phyloP scores from a whole-genome alignment of 2,888 invertebrate genomes.

The Gymnocheta viridis region DNA sequence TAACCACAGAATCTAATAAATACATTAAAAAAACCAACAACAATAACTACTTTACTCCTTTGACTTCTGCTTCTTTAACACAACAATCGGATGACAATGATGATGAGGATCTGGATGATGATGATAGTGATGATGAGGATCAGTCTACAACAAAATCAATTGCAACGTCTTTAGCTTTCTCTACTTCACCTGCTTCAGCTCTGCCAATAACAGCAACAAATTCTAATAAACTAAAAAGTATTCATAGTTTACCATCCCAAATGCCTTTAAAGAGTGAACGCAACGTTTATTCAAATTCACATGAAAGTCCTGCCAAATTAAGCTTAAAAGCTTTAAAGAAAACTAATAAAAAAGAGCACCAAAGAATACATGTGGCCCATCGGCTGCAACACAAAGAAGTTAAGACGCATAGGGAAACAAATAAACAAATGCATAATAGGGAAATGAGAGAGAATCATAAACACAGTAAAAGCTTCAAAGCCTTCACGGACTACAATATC shows the following conservation, averaged over 20 bases:
- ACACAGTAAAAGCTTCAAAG: conserved; percentile 59
- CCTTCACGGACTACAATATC: neutral
- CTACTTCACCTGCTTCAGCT: conserved; percentile 6
- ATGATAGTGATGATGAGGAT: neutral
- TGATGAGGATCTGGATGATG: neutral
- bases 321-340: conserved; percentile 67
- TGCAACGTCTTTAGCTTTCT: conserved; percentile 23
- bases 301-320: conserved; percentile 71
- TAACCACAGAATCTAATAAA: conserved; percentile 46
- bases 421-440: conserved; percentile 25
- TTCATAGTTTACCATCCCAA: conserved; percentile 71
- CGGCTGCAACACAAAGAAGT: conserved; percentile 72
- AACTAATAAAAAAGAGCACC: conserved; percentile 64
- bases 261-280: conserved; percentile 71
- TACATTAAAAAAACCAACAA: conserved; percentile 21
- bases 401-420: conserved; percentile 64
- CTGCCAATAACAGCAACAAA: neutral
- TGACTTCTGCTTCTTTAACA: conserved; percentile 48
- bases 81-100: neutral
- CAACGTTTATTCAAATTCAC: conserved; percentile 63
- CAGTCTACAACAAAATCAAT: conserved; percentile 26
- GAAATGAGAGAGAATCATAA: conserved; percentile 21
- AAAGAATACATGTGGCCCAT: conserved; percentile 72
- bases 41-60: conserved; percentile 40
- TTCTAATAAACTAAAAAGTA: conserved; percentile 52